phyloP scores from a whole-genome alignment of 37 sponge, comb jelly and placozoan genomes.

The Mnemiopsis leidyi region DNA sequence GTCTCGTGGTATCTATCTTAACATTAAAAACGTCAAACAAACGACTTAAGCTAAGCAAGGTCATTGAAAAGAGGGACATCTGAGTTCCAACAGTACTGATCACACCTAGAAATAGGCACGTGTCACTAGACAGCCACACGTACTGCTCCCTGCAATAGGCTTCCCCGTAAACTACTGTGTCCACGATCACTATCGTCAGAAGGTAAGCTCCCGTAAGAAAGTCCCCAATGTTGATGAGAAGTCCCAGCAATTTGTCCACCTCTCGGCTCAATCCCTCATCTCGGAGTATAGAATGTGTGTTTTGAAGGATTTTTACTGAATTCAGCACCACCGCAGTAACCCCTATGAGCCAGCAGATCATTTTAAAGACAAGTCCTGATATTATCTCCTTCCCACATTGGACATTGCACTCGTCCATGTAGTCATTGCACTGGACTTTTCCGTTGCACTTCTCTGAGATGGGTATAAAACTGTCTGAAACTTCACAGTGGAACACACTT shows the following conservation, averaged over 20 bases:
- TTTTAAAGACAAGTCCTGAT: not conserved
- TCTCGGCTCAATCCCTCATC: not conserved
- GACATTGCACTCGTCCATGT: conserved; percentile 1
- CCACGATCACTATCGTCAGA: not conserved
- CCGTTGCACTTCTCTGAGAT: not conserved
- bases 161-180: not conserved
- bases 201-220: conserved; percentile 10
- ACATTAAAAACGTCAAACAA: not conserved
- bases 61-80: conserved; percentile 39
- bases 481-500: not conserved
- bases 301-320: not conserved
- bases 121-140: not conserved
- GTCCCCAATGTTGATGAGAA: conserved; percentile 31
- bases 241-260: not conserved
- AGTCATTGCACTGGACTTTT: not conserved
- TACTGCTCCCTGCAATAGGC: not conserved
- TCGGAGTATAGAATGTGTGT: not conserved
- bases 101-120: not conserved
- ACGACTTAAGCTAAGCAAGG: not conserved
- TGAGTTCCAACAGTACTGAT: not conserved
- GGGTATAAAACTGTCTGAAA: not conserved
- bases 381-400: conserved; percentile 23
- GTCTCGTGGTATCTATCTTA: not conserved
- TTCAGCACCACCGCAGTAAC: not conserved
- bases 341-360: not conserved